Evolutionary conservation across 2,888 invertebrate species (phyloP).

Genomic region (Heliconius erato): DNA sequence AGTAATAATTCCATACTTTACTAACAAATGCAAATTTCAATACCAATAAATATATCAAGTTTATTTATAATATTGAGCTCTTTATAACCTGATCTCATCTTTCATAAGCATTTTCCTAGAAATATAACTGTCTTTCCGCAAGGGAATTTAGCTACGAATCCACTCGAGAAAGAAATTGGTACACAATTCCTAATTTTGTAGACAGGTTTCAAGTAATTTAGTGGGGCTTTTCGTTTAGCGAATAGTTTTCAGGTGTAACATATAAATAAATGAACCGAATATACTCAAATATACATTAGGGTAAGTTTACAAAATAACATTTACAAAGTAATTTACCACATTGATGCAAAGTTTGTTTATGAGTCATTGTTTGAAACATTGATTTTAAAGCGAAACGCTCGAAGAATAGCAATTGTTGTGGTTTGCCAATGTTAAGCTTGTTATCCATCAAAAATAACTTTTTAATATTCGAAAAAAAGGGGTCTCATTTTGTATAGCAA

Average conservation of each 20-base stretch:
- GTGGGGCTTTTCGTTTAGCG: not conserved
- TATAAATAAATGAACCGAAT: not conserved
- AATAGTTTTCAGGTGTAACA: not conserved
- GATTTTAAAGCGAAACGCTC: slow-evolving; percentile 40
- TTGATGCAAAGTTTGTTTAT: slow-evolving; percentile 37
- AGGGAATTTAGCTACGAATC: not conserved
- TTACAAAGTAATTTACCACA: slow-evolving; percentile 21
- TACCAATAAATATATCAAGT: not conserved
- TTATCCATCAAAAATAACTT: slow-evolving; percentile 10
- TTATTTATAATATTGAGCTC: not conserved
- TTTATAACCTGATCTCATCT: not conserved
- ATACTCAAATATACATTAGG: slow-evolving; percentile 1
- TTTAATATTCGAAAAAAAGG: not conserved
- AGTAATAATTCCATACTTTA: not conserved
- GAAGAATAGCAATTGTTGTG: slow-evolving; percentile 42
- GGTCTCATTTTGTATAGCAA: not conserved
- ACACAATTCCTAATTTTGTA: not conserved
- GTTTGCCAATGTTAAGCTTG: slow-evolving; percentile 25
- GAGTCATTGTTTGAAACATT: slow-evolving; percentile 37
- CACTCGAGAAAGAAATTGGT: slow-evolving; percentile 8
- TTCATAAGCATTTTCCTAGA: not conserved
- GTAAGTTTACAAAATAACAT: not conserved
- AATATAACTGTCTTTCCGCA: slow-evolving; percentile 7
- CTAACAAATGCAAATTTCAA: not conserved
- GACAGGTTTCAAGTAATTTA: slow-evolving; percentile 2